Base-by-base conservation (phyloP, 2,888 invertebrate genomes). In the Euzophera pinguis region DNA sequence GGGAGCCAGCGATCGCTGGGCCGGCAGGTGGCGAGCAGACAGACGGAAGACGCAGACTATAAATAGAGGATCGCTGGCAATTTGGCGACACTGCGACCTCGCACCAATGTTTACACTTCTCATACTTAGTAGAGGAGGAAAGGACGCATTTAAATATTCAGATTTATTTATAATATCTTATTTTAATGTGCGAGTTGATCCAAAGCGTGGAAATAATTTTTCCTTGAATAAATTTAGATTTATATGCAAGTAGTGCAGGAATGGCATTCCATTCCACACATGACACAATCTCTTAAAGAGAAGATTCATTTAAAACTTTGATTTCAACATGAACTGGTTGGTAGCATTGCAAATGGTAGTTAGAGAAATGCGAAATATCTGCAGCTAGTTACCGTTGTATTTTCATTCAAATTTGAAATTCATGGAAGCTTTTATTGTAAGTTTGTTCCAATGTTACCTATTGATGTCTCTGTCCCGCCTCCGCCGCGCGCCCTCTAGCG, bases 401-500 rank as follows among this genome's bases (percentile, higher is more conserved):
- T n/a, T n/a, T n/a, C n/a, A n/a, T n/a, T n/a, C n/a, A n/a, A n/a
- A n/a, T n/a, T n/a, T n/a, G n/a, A n/a, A n/a, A n/a, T n/a, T n/a
- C n/a, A n/a, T n/a, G n/a, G n/a, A n/a, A n/a, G n/a, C n/a, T n/a
- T n/a, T n/a, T n/a, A n/a, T n/a, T n/a, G n/a, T n/a, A n/a, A n/a
- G n/a, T 22, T 22, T 22, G 22, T 3, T 5, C 22, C 22, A 22
- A 2, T 22, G 3, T 22, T 38, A 37, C 27, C 27, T 49, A 39
- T 13, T 16, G 10, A 50, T 53, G 75, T 74, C 77, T 74, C 76
- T 72, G 59, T 86, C 84, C 63, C 84, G 80, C 73, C 84, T 75
- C 65, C 81, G 81, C 75, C 87, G 78, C 73, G 83, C 80, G 85
- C 84, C 87, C 84, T 87, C 84, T 80, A 80, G 81, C 69, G 86